Percentiles rank a stretch among this genome's conserved stretches.
Conservation (phyloP, 2,797 vertebrate genomes). For the Alca torda region DNA sequence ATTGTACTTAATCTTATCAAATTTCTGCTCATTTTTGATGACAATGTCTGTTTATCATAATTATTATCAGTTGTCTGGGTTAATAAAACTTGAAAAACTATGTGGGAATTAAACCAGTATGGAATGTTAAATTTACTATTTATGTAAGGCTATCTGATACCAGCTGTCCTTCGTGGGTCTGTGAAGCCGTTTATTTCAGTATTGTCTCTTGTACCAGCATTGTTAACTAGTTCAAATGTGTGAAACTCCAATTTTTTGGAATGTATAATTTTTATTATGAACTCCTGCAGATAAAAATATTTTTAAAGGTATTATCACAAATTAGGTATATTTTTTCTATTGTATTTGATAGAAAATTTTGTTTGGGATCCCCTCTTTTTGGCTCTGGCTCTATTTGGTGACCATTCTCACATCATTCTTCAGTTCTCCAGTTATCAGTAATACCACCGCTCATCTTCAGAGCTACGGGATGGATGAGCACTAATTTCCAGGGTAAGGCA, state of each 20-base stretch:
- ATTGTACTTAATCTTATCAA: constrained; percentile 75
- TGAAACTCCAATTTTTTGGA: not conserved
- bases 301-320: not conserved
- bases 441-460: not conserved
- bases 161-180: not conserved
- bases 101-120: constrained; percentile 14
- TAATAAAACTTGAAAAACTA: constrained; percentile 72
- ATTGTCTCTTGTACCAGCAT: not conserved
- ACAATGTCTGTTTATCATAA: constrained; percentile 80
- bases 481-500: not conserved
- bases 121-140: constrained; percentile 41
- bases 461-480: not conserved
- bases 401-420: not conserved
- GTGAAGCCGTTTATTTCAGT: not conserved
- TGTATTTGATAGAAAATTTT: not conserved
- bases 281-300: not conserved
- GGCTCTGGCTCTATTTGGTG: not conserved
- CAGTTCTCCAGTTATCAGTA: too few species aligned
- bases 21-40: constrained; percentile 75
- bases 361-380: not conserved
- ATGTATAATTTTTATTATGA: not conserved
- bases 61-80: constrained; percentile 74
- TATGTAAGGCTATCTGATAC: not conserved
- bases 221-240: not conserved
- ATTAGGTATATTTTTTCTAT: not conserved